These are phyloP conservation scores for Aegithalos caudatus DNA, from an alignment of 2,113 vertebrate species.

Conservation along the genomic window DNA sequence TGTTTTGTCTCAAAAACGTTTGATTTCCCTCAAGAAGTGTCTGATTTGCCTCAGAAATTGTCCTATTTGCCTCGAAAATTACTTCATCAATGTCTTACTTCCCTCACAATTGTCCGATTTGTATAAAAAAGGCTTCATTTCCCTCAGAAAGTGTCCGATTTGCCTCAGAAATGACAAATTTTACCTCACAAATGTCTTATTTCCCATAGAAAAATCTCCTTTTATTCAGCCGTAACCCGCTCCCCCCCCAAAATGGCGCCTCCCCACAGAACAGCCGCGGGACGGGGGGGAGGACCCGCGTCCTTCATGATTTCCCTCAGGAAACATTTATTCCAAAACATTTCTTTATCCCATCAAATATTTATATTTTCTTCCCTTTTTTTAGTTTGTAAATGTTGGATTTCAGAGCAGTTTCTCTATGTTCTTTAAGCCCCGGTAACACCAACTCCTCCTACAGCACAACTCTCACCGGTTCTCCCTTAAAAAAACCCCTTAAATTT, in stretches of 20 bases:
- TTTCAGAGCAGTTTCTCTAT: background rate
- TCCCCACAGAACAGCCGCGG: background rate
- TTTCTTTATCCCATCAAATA: background rate
- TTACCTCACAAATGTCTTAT: background rate
- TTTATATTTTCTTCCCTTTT: accelerated
- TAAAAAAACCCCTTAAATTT: background rate
- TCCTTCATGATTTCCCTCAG: background rate
- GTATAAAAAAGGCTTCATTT: background rate
- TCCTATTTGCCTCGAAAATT: background rate
- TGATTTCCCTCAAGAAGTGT: background rate
- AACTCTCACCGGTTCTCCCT: background rate
- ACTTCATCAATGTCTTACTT: no score
- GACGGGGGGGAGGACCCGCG: accelerated
- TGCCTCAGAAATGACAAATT: background rate
- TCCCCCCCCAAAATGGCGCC: background rate
- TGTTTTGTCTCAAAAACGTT: background rate
- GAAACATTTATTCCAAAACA: background rate
- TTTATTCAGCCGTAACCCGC: background rate
- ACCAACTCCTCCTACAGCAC: background rate
- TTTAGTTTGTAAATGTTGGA: no score
- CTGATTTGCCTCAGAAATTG: background rate
- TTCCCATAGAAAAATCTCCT: background rate
- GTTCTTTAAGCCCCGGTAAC: background rate
- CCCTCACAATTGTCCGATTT: background rate
- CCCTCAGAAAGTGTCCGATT: background rate